These are phyloP conservation scores for Heteromyza rotundicornis DNA, from an alignment of 2,888 invertebrate genomes.

Conservation along the genomic window DNA sequence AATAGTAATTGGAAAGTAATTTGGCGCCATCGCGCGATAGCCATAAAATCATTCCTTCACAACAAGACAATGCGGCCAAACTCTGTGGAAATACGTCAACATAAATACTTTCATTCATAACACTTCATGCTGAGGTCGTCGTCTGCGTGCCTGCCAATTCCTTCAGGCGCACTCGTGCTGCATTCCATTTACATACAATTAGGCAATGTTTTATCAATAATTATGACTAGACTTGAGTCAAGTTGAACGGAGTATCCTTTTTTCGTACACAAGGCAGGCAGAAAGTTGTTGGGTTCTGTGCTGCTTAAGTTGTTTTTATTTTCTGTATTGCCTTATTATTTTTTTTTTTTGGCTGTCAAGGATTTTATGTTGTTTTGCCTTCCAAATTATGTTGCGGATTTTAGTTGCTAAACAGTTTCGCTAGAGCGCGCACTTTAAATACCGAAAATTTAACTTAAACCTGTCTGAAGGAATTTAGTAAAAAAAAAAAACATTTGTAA, in stretches of 20 bases:
- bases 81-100: conserved; percentile 2
- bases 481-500: neutral
- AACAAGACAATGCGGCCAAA: neutral
- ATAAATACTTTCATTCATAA: conserved; percentile 21
- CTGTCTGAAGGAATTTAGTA: neutral
- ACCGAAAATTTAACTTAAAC: neutral
- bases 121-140: neutral
- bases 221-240: conserved; percentile 46
- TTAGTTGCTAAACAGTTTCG: neutral
- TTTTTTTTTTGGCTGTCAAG: conserved; percentile 35
- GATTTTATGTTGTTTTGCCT: conserved; percentile 18
- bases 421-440: neutral
- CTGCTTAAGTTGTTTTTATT: no score
- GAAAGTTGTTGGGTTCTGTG: no score
- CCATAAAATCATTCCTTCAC: neutral
- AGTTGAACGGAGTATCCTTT: conserved; percentile 25
- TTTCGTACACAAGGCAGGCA: no score
- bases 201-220: conserved; percentile 58
- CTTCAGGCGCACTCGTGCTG: conserved; percentile 7
- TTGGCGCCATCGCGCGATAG: neutral
- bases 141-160: neutral
- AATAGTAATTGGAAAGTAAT: no score
- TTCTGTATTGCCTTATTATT: neutral
- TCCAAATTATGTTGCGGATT: neutral
- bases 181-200: conserved; percentile 45